Evolutionary conservation across 2,113 vertebrate genomes (phyloP), one percentile per base, ranked within the genome.

Genomic region (Cheilinus undulatus): DNA sequence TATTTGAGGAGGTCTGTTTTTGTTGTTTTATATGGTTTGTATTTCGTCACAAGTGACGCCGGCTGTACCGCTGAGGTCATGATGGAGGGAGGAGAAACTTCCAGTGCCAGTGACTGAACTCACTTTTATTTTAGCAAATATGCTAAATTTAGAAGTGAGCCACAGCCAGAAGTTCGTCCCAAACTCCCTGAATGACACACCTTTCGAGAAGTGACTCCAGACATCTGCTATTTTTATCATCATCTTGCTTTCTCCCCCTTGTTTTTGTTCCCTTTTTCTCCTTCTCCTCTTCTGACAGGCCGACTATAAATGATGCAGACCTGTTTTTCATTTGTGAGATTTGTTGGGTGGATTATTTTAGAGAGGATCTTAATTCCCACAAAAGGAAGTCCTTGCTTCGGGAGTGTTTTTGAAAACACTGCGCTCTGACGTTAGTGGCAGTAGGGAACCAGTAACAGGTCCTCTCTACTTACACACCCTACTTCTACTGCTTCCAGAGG

Each of bases 31-130:
- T 88, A 89, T 85, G 91, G 82, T 91, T 86, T 64, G 80, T 52
- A 50, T 88, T 90, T 92, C 86, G 81, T 93, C 92, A 92, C 4
- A 14, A 84, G 80, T 93, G 93, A 93, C 90, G 90, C 50, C 22
- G 46, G 81, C 82, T 48, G 34, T 68, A 63, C 82, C 86, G 20
- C 84, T 92, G 86, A 91, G 83, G 72, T 90, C 90, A 92, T 66
- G 69, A 69, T 70, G 61, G 45, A 45, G 78, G 71, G 80, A 78
- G 86, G 69, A 78, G 84, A 84, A 79, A 51, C 27, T 51, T 72
- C 32, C 63, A 17, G 48, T 83, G 88, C 90, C 91, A 92, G 78
- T 19, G 28, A 43, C 57, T 86, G 80, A 90, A 82, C 75, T 89
- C 80, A 82, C 69, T 85, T 84, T 89, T 90, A 92, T 91, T 92